A percentile compares a stretch with the other conserved stretches of the same genome.
Conservation (phyloP, 2,113 vertebrate genomes). For the Gyps fulvus region DNA sequence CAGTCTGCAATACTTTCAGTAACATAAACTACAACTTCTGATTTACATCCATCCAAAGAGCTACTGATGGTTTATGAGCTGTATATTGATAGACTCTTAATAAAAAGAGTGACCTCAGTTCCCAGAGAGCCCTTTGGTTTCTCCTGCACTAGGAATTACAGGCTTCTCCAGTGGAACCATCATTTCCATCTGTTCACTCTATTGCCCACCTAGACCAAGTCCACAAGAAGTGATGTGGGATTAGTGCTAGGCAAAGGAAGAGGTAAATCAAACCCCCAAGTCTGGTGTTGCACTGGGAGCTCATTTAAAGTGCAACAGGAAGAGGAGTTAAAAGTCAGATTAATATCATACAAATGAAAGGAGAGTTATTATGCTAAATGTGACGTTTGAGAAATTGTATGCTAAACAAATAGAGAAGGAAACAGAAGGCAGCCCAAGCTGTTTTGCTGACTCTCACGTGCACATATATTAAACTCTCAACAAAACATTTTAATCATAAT, state of each 20-base stretch:
- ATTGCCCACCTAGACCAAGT: neutral
- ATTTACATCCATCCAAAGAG: neutral
- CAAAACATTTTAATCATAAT: conserved; percentile 60
- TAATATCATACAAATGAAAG: neutral
- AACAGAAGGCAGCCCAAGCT: conserved; percentile 64
- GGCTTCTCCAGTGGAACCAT: neutral
- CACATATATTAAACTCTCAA: neutral
- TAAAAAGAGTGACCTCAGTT: neutral
- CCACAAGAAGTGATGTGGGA: neutral
- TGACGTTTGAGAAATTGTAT: neutral
- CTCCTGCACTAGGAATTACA: neutral
- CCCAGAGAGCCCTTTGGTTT: neutral
- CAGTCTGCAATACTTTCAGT: neutral
- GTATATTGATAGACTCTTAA: neutral
- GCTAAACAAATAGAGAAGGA: conserved; percentile 20
- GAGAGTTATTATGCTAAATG: neutral
- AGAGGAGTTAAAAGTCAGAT: neutral
- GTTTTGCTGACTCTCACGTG: conserved; percentile 12
- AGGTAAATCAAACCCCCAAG: neutral
- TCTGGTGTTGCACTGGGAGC: neutral
- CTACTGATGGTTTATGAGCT: neutral
- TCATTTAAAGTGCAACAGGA: neutral
- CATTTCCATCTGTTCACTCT: neutral
- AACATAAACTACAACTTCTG: neutral
- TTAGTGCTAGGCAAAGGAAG: neutral